Base-by-base conservation (phyloP, 2,113 vertebrate genomes). In the Grammomys surdaster region DNA sequence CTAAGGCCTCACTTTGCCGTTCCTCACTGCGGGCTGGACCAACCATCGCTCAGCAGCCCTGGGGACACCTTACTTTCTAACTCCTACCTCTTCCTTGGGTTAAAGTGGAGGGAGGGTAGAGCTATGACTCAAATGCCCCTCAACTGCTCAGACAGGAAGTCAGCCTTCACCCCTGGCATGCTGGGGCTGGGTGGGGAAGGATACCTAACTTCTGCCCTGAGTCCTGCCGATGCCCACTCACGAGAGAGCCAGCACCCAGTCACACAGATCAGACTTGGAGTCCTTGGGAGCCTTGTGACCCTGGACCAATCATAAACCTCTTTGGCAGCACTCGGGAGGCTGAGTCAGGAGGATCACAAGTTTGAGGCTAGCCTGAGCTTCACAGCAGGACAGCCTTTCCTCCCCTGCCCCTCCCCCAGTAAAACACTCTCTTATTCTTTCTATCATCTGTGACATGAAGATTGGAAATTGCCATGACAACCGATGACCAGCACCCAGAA, bases 91-190 rank as follows among this genome's bases (percentile, higher is more conserved):
- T 92, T 40, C 81, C 28, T 69, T n/a, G 36, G 28, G 12, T 40
- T 94, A 70, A 95, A 89, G 72, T 73, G 63, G 76, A 81, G 46
- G 84, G 40, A 81, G 7, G 8, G 56, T 51, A 60, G 31, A 69
- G 5, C 82, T n/a, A 43, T 88, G 58, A 92, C 46, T 94, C 87
- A 87, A 95, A 67, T 2, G 22, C 13, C 86, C 73, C 85, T 95
- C 54, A 33, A 48, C 11, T 40, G 81, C 63, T 63, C 56, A 75
- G 69, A 46, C 20, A 63, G 31, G 81, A 90, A 86, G 60, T 48
- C 22, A 73, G 63, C 40, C 46, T 60, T 76, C 31, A n/a, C 78
- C 36, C 82, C 31, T 33, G 31, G 17, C 69, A 26, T 19, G 9
- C 69, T 70, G 90, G 54, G 48, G n/a, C 65, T 87, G 40, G 28